Evolutionary conservation across 2,797 vertebrate species (phyloP).

Genomic region (Gallinago nigripennis): DNA sequence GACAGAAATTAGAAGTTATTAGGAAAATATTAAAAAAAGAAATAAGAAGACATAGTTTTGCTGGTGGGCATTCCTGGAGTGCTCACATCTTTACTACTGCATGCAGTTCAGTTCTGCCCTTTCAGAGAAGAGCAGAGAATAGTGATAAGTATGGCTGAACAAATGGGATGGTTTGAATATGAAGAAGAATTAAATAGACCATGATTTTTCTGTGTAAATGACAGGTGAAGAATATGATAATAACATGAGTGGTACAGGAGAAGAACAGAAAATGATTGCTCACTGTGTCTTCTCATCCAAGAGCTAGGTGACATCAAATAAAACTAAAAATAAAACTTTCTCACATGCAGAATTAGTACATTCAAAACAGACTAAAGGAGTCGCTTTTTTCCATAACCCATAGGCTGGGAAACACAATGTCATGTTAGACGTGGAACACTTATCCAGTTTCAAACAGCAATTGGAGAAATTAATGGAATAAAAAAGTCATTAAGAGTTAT

Average conservation of each 20-base stretch:
- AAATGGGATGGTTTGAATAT: not conserved
- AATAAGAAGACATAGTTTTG: not conserved
- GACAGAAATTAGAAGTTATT: not conserved
- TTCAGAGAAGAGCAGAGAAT: not conserved
- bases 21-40: not conserved
- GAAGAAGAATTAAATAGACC: not conserved
- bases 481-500: not conserved
- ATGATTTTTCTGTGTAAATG: not conserved
- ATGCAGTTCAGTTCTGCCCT: not conserved
- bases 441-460: not conserved
- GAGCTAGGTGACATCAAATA: not conserved
- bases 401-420: not conserved
- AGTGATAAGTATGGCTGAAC: not conserved
- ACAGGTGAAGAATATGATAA: not conserved
- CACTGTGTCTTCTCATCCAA: not conserved
- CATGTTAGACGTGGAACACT: not conserved
- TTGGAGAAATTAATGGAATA: not conserved
- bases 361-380: not conserved
- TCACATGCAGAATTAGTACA: not conserved
- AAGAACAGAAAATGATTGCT: not conserved
- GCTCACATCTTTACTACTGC: not conserved
- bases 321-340: not conserved
- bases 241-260: not conserved
- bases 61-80: not conserved
- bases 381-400: not conserved